phyloP scores from a whole-genome alignment of 2,888 invertebrate species.

The Caenorhabditis imperialis region DNA sequence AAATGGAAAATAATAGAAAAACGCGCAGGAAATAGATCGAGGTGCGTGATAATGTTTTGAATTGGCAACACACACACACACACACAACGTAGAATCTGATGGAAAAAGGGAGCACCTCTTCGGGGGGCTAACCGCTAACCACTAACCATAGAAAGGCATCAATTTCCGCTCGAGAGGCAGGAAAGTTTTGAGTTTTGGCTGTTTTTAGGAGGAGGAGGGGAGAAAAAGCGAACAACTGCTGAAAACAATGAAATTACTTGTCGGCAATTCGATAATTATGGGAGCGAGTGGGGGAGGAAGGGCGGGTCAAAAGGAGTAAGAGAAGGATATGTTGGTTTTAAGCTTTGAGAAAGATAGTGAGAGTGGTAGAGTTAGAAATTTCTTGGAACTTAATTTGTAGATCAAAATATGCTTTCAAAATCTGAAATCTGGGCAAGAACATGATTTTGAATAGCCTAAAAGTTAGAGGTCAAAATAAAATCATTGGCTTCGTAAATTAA shows the following conservation, averaged over 20 bases:
- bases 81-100: conserved; percentile 39
- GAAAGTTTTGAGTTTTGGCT: conserved; percentile 31
- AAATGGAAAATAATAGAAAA: conserved; percentile 22
- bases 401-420: too few species aligned
- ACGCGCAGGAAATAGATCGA: conserved; percentile 29
- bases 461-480: too few species aligned
- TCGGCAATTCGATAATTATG: conserved; percentile 48
- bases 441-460: too few species aligned
- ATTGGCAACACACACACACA: conserved; percentile 26
- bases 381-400: too few species aligned
- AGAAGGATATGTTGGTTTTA: conserved; percentile 9
- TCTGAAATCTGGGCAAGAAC: too few species aligned
- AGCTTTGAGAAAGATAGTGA: too few species aligned
- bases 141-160: conserved; percentile 7
- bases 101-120: conserved; percentile 2
- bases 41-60: conserved; percentile 25
- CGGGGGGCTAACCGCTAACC: too few species aligned
- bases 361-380: too few species aligned
- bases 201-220: conserved; percentile 13
- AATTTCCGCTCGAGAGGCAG: conserved; percentile 31
- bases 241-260: conserved; percentile 51
- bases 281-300: conserved; percentile 8
- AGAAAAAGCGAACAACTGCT: conserved; percentile 19
- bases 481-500: too few species aligned
- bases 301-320: conserved; percentile 1